phyloP scores from a whole-genome alignment of 2,888 invertebrate species.

The Sinhomidia bicolor region DNA sequence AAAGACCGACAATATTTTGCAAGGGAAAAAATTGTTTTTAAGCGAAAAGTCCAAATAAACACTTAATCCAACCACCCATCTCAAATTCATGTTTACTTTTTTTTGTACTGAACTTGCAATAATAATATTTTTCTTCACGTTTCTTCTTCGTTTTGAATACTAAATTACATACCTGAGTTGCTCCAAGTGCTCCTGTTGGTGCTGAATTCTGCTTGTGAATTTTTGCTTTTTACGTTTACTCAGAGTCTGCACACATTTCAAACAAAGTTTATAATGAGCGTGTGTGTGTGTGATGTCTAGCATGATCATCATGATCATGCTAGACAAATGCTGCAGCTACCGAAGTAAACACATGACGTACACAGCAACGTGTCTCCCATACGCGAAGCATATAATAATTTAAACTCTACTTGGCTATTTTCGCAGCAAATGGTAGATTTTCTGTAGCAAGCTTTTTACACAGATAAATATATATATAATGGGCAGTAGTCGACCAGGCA shows the following conservation, averaged over 20 bases:
- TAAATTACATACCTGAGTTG: neutral
- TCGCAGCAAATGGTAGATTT: neutral
- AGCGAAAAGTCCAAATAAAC: too few relatives aligned
- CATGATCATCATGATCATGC: neutral
- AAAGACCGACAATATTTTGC: too few relatives aligned
- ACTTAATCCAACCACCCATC: neutral
- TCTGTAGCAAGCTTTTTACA: neutral
- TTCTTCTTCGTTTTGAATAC: conserved; percentile 11
- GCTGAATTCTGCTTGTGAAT: neutral
- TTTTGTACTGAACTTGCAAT: neutral
- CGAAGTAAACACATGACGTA: neutral
- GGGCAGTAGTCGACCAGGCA: neutral
- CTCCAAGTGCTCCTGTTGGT: neutral
- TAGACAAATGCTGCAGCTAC: neutral
- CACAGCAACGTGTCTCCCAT: neutral
- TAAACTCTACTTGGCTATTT: neutral
- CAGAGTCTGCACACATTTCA: neutral
- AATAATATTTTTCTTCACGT: conserved; percentile 13
- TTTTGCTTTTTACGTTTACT: neutral
- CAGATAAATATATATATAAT: conserved; percentile 13
- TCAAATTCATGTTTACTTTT: neutral
- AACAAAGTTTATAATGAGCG: conserved; percentile 27
- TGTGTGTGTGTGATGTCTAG: neutral
- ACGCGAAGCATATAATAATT: neutral
- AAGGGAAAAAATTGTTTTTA: too few relatives aligned